Conservation (phyloP, 2,888 invertebrate genomes). For the Rhyacophila evoluta region DNA sequence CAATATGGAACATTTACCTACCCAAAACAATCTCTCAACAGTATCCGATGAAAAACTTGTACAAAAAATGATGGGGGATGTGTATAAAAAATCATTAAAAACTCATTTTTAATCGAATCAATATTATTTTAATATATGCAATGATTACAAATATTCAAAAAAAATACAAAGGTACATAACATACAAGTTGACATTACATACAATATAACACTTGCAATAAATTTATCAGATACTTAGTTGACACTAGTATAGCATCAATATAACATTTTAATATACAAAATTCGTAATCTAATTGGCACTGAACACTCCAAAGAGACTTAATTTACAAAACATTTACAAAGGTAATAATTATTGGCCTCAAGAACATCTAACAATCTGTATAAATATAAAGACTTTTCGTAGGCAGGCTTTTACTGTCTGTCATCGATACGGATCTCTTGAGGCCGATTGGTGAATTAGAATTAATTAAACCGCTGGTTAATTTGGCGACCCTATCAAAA, state of each 20-base stretch:
- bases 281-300: conserved; percentile 39
- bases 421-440: conserved; percentile 48
- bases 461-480: conserved; percentile 43
- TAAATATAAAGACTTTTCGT: conserved; percentile 45
- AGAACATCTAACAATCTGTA: conserved; percentile 46
- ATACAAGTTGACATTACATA: not conserved
- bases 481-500: conserved; percentile 50
- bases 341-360: conserved; percentile 36
- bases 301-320: conserved; percentile 35
- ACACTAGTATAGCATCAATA: conserved; percentile 16
- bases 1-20: no score
- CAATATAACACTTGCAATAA: not conserved
- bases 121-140: conserved; percentile 17
- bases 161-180: conserved; percentile 4
- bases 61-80: no score
- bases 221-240: conserved; percentile 25
- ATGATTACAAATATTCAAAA: conserved; percentile 31
- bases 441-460: conserved; percentile 34
- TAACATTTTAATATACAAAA: not conserved
- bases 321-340: conserved; percentile 34
- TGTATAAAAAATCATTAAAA: not conserved
- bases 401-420: conserved; percentile 39
- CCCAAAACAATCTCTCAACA: not conserved
- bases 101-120: conserved; percentile 23
- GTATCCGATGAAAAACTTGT: not conserved